Percentiles rank a stretch among this genome's conserved stretches.
Evolutionary conservation across 1,140 invertebrate genomes (phyloP).

Genomic region (Sycobia sp.): DNA sequence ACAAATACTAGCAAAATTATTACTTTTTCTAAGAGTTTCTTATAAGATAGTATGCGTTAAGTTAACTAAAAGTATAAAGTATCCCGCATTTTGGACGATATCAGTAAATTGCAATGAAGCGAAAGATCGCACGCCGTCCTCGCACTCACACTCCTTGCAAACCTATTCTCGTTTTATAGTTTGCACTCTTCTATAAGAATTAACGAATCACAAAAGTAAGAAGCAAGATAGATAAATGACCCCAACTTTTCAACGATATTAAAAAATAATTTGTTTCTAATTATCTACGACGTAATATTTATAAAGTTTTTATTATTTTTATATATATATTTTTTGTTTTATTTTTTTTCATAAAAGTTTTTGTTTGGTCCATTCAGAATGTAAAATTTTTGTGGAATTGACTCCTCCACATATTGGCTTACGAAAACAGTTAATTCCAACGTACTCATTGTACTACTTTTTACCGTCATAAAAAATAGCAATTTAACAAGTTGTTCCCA

Average conservation of each 20-base stretch:
- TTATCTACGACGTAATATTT: constrained; percentile 6
- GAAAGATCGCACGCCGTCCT: constrained; percentile 2
- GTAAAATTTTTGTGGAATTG: constrained; percentile 19
- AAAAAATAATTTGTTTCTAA: constrained; percentile 28
- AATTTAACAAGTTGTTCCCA: constrained; percentile 20
- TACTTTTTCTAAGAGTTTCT: constrained; percentile 24
- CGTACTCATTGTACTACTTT: constrained; percentile 5
- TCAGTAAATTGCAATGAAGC: constrained; percentile 20
- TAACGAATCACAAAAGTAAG: constrained; percentile 12
- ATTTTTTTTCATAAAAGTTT: constrained; percentile 17
- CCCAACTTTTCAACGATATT: constrained; percentile 24
- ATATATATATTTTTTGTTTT: neutral
- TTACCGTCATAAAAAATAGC: constrained; percentile 16
- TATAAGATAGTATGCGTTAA: constrained; percentile 26
- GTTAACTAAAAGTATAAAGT: constrained; percentile 28
- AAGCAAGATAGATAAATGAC: constrained; percentile 6
- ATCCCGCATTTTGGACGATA: constrained; percentile 20
- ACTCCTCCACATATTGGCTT: constrained; percentile 11
- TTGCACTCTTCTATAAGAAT: neutral
- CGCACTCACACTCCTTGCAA: neutral
- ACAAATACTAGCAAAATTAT: constrained; percentile 35
- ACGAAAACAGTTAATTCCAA: constrained; percentile 24
- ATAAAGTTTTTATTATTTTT: neutral
- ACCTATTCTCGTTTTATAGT: constrained; percentile 8
- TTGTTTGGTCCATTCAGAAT: constrained; percentile 26